Evolutionary conservation across 2,113 vertebrate genomes (phyloP), one percentile per base, ranked within the genome.

Genomic region (Suricata suricatta): DNA sequence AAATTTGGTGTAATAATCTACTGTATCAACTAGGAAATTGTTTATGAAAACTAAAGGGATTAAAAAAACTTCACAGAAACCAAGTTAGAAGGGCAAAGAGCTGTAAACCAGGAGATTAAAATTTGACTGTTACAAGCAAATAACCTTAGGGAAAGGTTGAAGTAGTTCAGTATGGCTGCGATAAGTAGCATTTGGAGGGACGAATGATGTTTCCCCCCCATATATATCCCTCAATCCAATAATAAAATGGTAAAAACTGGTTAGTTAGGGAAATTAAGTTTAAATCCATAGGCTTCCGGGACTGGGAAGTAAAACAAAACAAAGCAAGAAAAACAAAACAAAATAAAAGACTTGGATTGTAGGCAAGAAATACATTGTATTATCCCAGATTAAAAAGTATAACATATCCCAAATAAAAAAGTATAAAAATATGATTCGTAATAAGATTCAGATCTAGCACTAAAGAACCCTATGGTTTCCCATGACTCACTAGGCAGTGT

Each of bases 41-140:
- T 88, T 81, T 93, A 35, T 90, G 66, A 94, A 96, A 84, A 93
- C 82, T 81, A 88, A 95, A 81, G 44, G 5, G 1, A 66, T 80
- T n/a, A 38, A 19, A 10, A 19, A 10, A 84, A 17, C 41, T 69
- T 57, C 6, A 89, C 25, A 71, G n/a, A 92, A 69, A 72, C 12
- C 16, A 95, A 83, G 64, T 89, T 63, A 89, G 66, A 89, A 89
- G 74, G 60, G 15, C 33, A 50, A 0, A 35, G 7, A 80, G 63
- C 27, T 94, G 38, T 33, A 92, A 74, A 9, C 10, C 60, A 93
- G 31, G 0, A 88, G n/a, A 81, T 85, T 60, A 57, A 71, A 90
- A 94, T 71, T 35, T 63, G 52, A 52, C 68, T 14, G n/a, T 63
- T 84, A 21, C 0, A 64, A 52, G 44, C 44, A 90, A 72, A 95